phyloP scores from a whole-genome alignment of 2,113 vertebrate species.

The Paedocypris sp. region DNA sequence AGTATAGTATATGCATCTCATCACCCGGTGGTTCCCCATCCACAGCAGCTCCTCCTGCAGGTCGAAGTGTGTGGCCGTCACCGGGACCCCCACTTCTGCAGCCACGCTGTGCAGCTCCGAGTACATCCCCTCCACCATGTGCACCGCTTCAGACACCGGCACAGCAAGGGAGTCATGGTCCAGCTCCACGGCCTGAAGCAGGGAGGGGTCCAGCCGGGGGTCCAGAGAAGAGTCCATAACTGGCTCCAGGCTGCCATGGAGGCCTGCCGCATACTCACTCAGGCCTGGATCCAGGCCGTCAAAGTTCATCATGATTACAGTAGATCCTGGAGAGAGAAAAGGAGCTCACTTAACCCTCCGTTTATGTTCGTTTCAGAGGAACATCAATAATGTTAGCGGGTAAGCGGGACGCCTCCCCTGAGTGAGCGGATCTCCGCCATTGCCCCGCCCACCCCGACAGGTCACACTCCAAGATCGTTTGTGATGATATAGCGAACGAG shows the following conservation, averaged over 20 bases:
- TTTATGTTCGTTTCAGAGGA: too few relatives aligned
- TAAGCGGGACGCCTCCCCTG: too few relatives aligned
- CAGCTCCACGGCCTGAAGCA: slow-evolving; percentile 83
- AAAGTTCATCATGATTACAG: slow-evolving; percentile 77
- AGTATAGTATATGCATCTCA: slow-evolving; percentile 30
- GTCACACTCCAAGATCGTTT: too few relatives aligned
- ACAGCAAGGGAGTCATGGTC: slow-evolving; percentile 71
- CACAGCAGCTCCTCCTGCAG: slow-evolving; percentile 92
- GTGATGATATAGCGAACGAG: too few relatives aligned
- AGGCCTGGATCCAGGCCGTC: slow-evolving; percentile 79
- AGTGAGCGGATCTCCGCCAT: too few relatives aligned
- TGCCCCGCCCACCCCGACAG: too few relatives aligned
- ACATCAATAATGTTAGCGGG: too few relatives aligned
- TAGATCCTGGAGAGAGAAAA: not conserved
- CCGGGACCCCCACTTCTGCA: slow-evolving; percentile 87
- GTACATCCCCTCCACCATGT: slow-evolving; percentile 92
- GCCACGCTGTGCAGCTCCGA: slow-evolving; percentile 87
- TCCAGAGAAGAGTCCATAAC: slow-evolving; percentile 78
- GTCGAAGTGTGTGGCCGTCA: slow-evolving; percentile 83
- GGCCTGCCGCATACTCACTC: slow-evolving; percentile 66
- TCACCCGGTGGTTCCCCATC: slow-evolving; percentile 93
- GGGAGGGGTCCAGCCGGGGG: slow-evolving; percentile 69
- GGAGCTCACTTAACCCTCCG: too few relatives aligned
- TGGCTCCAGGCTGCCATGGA: slow-evolving; percentile 59
- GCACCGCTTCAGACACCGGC: slow-evolving; percentile 72